Evolutionary conservation across 1,140 invertebrate species (phyloP).

Genomic region (Apolygus lucorum): DNA sequence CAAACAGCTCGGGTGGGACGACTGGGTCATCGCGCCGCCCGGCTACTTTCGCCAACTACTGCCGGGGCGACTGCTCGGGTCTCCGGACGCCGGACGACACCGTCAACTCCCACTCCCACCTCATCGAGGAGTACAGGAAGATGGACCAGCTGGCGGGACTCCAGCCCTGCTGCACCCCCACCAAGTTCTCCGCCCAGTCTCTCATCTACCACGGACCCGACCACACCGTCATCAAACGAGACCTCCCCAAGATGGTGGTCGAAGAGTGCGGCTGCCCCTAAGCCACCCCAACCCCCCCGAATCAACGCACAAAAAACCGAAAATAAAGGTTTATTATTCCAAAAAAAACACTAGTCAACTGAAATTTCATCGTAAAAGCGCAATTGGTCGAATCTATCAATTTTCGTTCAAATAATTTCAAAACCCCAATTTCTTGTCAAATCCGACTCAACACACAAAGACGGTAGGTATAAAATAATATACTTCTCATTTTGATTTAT

Average conservation of each 20-base stretch:
- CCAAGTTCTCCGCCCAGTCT: constrained; percentile 85
- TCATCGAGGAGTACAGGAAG: constrained; percentile 78
- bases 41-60: constrained; percentile 91
- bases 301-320: too few species aligned
- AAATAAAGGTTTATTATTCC: too few species aligned
- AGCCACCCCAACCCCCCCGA: background rate
- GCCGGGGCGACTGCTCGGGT: constrained; percentile 71
- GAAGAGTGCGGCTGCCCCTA: constrained; percentile 87
- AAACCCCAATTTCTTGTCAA: too few species aligned
- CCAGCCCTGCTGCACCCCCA: constrained; percentile 85
- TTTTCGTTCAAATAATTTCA: too few species aligned
- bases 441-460: too few species aligned
- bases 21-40: constrained; percentile 84
- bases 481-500: too few species aligned
- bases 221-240: constrained; percentile 83
- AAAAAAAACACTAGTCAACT: too few species aligned
- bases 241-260: constrained; percentile 92
- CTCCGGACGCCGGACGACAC: constrained; percentile 72
- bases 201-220: constrained; percentile 88
- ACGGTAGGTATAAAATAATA: too few species aligned
- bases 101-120: constrained; percentile 78
- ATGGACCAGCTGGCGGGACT: constrained; percentile 63
- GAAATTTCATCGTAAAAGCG: too few species aligned
- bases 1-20: constrained; percentile 83
- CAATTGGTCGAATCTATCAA: too few species aligned